Base-by-base conservation (phyloP, 1,140 invertebrate species). In the Penaeus chinensis region DNA sequence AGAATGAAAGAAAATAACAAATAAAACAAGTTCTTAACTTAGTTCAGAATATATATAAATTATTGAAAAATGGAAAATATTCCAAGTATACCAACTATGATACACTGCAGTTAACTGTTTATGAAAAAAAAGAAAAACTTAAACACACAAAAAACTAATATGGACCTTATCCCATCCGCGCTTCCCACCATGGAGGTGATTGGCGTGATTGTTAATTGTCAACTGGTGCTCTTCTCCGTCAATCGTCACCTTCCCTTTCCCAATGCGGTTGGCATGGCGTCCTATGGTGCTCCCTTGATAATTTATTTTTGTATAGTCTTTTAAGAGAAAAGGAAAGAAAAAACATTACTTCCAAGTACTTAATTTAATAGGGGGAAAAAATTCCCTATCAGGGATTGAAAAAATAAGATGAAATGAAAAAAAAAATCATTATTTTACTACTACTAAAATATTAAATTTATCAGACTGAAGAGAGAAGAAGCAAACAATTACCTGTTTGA, bases 211-310 rank as follows among this genome's bases (percentile, higher is more conserved):
- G 91, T 99, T 99, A 77, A 94, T 94, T 1, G 94, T 94, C 18
- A 99, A 92, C n/a, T 94, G 91, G 91, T 97, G 96, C 3, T 92
- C 92, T 80, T 94, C 91, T 3, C 94, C 95, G 88, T 96, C 94
- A 4, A 99, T 91, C 7, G 88, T 91, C 90, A 98, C 96, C 89
- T 92, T 92, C 3, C 94, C 96, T 62, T 94, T 93, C 0, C 93
- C 94, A 87, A 98, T 97, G 65, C 98, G 93, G 92, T 99, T 98
- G 0, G 96, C 96, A 42, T 97, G 96, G 89, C 98, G 93, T 8
- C 98, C 98, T 65, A 99, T 93, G 0, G 96, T 95, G 0, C 96
- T 95, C 16, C 98, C 98, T 91, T 99, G 96, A 91, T 98, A 98
- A 62, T 65, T 69, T 13, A 37, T 69, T 79, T 90, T 79, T 74